Evolutionary conservation across 2,797 vertebrate species (phyloP).

Genomic region (Squalus acanthias): DNA sequence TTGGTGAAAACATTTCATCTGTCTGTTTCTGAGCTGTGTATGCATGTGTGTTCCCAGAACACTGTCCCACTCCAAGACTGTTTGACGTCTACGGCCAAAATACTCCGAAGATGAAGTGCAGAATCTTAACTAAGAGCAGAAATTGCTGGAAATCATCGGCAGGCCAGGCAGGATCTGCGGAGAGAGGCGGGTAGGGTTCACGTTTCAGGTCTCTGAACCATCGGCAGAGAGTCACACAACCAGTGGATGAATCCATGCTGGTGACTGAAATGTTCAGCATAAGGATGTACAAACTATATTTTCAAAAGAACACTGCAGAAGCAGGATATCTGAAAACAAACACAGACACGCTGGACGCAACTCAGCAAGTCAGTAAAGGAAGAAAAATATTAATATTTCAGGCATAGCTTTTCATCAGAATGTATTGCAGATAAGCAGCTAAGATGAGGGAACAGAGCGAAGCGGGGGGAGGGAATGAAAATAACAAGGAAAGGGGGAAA

Average conservation of each 20-base stretch:
- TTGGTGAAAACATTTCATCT: neutral
- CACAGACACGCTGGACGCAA: neutral
- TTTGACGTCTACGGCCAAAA: neutral
- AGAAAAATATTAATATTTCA: neutral
- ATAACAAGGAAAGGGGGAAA: neutral
- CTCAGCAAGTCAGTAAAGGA: neutral
- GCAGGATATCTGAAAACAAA: neutral
- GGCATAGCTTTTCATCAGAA: neutral
- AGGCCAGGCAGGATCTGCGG: neutral
- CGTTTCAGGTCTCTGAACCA: neutral
- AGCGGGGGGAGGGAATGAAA: neutral
- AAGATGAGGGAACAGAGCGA: neutral
- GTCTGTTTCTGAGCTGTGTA: neutral
- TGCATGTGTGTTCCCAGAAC: neutral
- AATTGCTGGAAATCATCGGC: neutral
- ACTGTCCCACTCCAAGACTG: neutral
- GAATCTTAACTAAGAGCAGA: neutral
- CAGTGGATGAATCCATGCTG: neutral
- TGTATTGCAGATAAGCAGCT: neutral
- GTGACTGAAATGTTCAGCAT: neutral
- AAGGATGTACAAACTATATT: too few species aligned
- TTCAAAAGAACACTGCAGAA: too few species aligned
- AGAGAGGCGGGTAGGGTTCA: neutral
- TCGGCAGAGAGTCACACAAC: too few species aligned
- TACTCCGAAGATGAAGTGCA: too few species aligned